A percentile compares a stretch with the other conserved stretches of the same genome.
Evolutionary conservation across 1,140 invertebrate species (phyloP).

Genomic region (Protaetia brevitarsis): DNA sequence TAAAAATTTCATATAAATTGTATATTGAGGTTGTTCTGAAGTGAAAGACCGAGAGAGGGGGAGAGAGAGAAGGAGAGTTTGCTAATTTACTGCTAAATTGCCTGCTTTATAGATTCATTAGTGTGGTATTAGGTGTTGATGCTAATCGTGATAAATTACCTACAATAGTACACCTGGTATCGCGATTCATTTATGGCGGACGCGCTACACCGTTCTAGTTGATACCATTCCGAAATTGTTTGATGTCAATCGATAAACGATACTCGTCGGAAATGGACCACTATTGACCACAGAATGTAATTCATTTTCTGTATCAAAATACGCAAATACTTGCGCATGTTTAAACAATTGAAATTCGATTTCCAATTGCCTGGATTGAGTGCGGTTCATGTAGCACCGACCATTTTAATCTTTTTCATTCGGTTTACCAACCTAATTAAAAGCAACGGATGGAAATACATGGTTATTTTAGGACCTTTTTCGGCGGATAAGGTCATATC

Average conservation of each 20-base stretch:
- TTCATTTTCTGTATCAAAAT: not conserved
- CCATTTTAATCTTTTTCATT: not conserved
- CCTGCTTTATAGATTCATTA: not conserved
- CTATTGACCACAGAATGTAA: not conserved
- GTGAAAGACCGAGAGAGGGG: no score
- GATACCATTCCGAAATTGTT: not conserved
- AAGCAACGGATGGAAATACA: not conserved
- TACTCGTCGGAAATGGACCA: not conserved
- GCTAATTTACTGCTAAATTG: no score
- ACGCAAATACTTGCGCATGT: not conserved
- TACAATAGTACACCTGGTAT: not conserved
- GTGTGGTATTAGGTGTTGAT: not conserved
- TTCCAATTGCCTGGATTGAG: not conserved
- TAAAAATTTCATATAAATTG: no score
- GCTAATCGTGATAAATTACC: not conserved
- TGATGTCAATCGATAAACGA: conserved; percentile 3
- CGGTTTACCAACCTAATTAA: not conserved
- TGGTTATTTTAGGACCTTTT: conserved; percentile 4
- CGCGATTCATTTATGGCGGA: not conserved
- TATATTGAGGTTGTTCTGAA: no score
- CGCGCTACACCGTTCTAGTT: not conserved
- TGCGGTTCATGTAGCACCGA: not conserved
- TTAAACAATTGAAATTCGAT: not conserved
- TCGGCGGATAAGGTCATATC: not conserved
- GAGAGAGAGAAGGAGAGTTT: no score